Base-by-base conservation (phyloP, 2,888 invertebrate genomes). In the Limulus polyphemus region DNA sequence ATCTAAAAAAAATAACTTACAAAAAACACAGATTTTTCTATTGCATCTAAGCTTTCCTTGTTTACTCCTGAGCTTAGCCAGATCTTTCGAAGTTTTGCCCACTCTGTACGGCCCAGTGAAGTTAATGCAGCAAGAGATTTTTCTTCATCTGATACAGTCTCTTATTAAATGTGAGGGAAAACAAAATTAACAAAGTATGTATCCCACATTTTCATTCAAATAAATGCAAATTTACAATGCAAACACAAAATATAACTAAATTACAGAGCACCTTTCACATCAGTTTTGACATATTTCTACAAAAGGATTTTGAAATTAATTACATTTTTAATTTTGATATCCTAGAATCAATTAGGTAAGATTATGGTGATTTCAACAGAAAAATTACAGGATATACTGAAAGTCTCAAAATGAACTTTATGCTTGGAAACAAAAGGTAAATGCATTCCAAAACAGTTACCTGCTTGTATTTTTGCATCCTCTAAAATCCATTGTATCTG, bases 11-110 rank as follows among this genome's bases (percentile, higher is more conserved):
- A 32, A 32, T 32, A 55, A 59, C 74, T 74, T 68, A 78, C 78
- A 71, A 75, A 73, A 62, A 77, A 73, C 54, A 79, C 72, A 14
- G 79, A 74, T 63, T 72, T 75, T 68, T 79, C 78, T 46, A 80
- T 69, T 14, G 71, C 67, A 50, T 75, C 71, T 56, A 79, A 71
- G 12, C 76, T 75, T 46, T 77, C 75, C 57, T 73, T 72, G 70
- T 79, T 79, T 55, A 75, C 65, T 5, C 78, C 78, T 14, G 68
- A 63, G 13, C 68, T 67, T 62, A 79, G 76, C 64, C 75, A 72
- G n/a, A 73, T 68, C 57, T 73, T 70, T 14, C 77, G 71, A 47
- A 76, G 70, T 32, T 69, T 70, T 10, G 79, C 77, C 79, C 79
- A 79, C 14, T 76, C 73, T 12, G 74, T 72, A 55, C 79, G 69